Evolutionary conservation across 2,888 invertebrate species (phyloP).

Genomic region (Scaptomyza parva): DNA sequence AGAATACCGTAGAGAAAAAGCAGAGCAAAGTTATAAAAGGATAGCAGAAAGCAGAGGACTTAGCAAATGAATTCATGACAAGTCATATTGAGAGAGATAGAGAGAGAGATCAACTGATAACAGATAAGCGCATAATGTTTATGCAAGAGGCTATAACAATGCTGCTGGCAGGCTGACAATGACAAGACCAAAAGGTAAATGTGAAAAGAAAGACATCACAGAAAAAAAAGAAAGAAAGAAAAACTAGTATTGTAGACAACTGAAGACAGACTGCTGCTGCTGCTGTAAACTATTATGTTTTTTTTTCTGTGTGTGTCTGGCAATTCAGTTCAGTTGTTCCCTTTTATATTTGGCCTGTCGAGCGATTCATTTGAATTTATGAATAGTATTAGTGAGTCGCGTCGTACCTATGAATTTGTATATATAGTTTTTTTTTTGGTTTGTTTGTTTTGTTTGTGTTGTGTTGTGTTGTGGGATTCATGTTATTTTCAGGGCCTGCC

Average conservation of each 20-base stretch:
- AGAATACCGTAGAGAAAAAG: conserved; percentile 6
- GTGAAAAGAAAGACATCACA: neutral
- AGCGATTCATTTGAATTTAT: conserved; percentile 79
- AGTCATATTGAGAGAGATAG: conserved; percentile 31
- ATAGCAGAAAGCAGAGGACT: conserved; percentile 14
- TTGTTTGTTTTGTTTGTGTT: conserved; percentile 3
- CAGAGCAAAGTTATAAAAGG: neutral
- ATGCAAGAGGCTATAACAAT: conserved; percentile 36
- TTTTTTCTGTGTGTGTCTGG: conserved; percentile 4
- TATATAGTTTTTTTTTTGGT: conserved; percentile 17
- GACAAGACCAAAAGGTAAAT: conserved; percentile 54
- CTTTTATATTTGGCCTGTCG: conserved; percentile 29
- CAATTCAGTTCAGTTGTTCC: conserved; percentile 44
- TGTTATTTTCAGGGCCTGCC: conserved; percentile 50
- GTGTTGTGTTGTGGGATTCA: conserved; percentile 16
- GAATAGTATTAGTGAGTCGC: conserved; percentile 61
- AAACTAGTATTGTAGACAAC: conserved; percentile 43
- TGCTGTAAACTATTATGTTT: neutral
- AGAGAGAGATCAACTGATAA: conserved; percentile 65
- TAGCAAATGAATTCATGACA: conserved; percentile 40
- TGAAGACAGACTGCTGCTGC: conserved; percentile 28
- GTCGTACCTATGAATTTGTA: conserved; percentile 50
- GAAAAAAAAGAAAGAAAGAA: conserved; percentile 7
- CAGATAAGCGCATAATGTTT: conserved; percentile 60
- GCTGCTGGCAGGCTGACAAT: conserved; percentile 47